Base-by-base conservation (phyloP, 37 sponge, comb jelly and placozoan genomes). In the Beroe forskalii region DNA sequence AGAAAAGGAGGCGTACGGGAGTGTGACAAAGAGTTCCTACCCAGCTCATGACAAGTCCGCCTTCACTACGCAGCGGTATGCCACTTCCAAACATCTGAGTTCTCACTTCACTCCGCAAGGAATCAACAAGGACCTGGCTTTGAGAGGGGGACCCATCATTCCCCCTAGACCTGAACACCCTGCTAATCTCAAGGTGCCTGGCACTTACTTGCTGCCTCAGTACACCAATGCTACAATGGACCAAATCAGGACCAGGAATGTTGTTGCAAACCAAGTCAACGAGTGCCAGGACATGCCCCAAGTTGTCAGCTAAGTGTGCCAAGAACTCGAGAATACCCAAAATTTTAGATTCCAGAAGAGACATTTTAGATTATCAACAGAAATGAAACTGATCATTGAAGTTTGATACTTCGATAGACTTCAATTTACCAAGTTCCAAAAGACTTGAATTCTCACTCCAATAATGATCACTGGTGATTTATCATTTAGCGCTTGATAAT, bases 101-200 rank as follows among this genome's bases (percentile, higher is more conserved):
- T 80, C 86, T 43, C 86, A 80, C 55, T 80, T 80, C 35, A 80
- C 86, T 27, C 55, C 86, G 1, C 86, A 80, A 38, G 40, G 86
- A 14, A 44, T 41, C 22, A 80, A 80, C 86, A 80, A 80, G 55
- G 86, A 80, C 42, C 35, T 80, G 55, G 86, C 86, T 42, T 37
- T 80, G 8, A 8, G 86, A 25, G 86, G 86, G n/a, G 86, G 86
- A 23, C 86, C 86, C 86, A 80, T 80, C n/a, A 41, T 80, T 17
- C 86, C 86, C 14, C 86, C 86, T 25, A 9, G 86, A 44, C 86
- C 86, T 22, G 86, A 80, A 80, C 86, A 80, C 27, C 86, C 86
- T 30, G 86, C 86, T 24, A 80, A 80, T 48, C 86, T 80, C 2
- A 80, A 80, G 41, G 86, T 80, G 8, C 86, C 86, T 41, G 48